A percentile compares a stretch with the other conserved stretches of the same genome.
Conservation (phyloP, 1,140 invertebrate genomes). For the Halictus rubicundus region DNA sequence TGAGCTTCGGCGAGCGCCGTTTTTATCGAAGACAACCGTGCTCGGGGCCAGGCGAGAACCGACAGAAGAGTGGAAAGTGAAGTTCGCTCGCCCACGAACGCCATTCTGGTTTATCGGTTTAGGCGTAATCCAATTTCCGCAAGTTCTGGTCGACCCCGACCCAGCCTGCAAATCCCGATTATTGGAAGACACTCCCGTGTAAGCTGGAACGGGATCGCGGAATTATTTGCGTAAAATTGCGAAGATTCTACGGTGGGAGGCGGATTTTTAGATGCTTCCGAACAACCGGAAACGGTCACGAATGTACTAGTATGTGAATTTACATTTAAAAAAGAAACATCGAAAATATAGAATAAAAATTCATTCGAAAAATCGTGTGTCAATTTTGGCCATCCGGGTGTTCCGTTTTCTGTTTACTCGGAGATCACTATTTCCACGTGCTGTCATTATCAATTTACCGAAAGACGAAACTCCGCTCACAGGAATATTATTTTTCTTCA, state of each 20-base stretch:
- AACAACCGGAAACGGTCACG: no score
- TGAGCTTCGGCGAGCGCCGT: neutral
- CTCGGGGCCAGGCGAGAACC: neutral
- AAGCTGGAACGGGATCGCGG: neutral
- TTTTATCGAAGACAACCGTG: neutral
- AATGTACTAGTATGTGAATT: no score
- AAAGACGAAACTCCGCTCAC: no score
- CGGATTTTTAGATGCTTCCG: neutral
- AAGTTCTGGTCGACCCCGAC: neutral
- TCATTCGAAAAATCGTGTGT: no score
- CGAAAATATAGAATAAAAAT: no score
- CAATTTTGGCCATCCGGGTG: no score
- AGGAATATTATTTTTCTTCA: no score
- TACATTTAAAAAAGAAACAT: no score
- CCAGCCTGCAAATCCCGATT: neutral
- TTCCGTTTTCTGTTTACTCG: no score
- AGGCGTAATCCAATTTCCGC: neutral
- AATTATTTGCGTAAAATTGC: neutral
- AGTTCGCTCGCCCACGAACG: neutral
- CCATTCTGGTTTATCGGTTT: neutral
- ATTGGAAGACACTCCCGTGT: neutral
- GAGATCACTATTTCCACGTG: no score
- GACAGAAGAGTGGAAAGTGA: neutral
- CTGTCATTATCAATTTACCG: no score
- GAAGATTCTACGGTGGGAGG: neutral